Conservation (phyloP, 2,797 vertebrate species). For the Selene dorsalis region DNA sequence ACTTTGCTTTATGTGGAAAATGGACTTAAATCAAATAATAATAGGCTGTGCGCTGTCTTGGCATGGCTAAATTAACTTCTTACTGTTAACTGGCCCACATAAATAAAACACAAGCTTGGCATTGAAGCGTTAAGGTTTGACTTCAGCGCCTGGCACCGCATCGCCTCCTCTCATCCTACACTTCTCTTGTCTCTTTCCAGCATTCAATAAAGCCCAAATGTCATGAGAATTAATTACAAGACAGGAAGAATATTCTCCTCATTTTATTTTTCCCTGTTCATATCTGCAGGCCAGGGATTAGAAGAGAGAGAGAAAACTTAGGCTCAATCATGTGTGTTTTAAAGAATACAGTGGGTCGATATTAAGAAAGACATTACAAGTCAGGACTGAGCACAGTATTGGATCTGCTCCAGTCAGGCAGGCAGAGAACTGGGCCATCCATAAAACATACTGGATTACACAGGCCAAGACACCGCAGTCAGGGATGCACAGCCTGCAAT, state of each 20-base stretch:
- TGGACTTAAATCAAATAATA: conserved; percentile 58
- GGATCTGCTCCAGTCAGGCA: conserved; percentile 37
- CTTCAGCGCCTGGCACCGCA: conserved; percentile 7
- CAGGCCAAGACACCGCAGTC: neutral
- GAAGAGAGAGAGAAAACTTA: conserved; percentile 1
- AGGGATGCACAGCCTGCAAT: conserved; percentile 6
- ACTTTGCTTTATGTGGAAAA: conserved; percentile 38
- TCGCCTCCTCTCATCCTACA: conserved; percentile 17
- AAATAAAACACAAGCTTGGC: conserved; percentile 45
- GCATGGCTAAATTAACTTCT: conserved; percentile 55
- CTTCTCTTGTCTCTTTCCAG: neutral
- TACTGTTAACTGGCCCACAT: conserved; percentile 40
- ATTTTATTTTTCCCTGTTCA: neutral
- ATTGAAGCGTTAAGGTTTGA: conserved; percentile 19
- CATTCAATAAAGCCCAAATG: conserved; percentile 48
- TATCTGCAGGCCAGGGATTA: conserved; percentile 5
- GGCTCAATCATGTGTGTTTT: conserved; percentile 6
- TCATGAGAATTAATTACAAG: conserved; percentile 48
- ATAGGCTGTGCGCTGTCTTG: conserved; percentile 35
- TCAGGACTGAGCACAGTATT: conserved; percentile 20
- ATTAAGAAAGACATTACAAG: conserved; percentile 34
- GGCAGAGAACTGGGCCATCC: conserved; percentile 20
- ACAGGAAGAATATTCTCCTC: conserved; percentile 8
- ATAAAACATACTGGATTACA: conserved; percentile 42
- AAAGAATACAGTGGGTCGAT: conserved; percentile 10